A percentile compares a stretch with the other conserved stretches of the same genome.
phyloP scores from a whole-genome alignment of 2,113 vertebrate genomes.

The Emydocephalus ijimae region DNA sequence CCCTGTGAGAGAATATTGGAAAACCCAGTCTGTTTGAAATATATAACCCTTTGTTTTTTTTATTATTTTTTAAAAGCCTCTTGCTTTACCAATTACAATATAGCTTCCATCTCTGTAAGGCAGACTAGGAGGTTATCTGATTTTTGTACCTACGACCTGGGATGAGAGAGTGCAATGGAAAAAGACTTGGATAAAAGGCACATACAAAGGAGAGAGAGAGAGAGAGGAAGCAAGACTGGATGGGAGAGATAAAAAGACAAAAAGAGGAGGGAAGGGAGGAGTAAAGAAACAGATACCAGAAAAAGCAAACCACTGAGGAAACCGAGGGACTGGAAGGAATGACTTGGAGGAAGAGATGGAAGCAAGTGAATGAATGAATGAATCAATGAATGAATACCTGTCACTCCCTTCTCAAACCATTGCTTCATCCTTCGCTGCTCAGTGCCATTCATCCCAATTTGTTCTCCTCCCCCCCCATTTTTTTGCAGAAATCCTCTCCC shows the following conservation, averaged over 20 bases:
- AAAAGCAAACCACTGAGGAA: not conserved
- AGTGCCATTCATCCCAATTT: not conserved
- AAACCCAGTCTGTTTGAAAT: not conserved
- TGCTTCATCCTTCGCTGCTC: not conserved
- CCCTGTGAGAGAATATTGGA: not conserved
- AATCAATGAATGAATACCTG: not conserved
- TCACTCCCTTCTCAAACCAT: not conserved
- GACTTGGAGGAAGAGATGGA: not conserved
- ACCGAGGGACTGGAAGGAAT: not conserved
- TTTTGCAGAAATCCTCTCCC: not conserved
- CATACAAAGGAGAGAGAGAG: not conserved
- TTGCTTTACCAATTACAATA: not conserved
- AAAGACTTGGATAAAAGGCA: not conserved
- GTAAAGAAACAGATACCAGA: not conserved
- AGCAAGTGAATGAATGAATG: not conserved
- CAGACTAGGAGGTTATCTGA: not conserved
- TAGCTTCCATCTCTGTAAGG: not conserved
- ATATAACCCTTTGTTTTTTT: not conserved
- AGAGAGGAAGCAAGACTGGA: not conserved
- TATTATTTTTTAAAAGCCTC: not conserved
- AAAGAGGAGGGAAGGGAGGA: not conserved
- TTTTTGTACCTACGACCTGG: slow-evolving; percentile 5
- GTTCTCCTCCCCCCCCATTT: too few species aligned
- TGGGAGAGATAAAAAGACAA: not conserved
- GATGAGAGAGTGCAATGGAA: not conserved